These are phyloP conservation scores for Cynocephalus volans DNA, from an alignment of 2,113 vertebrate species.

Conservation along the genomic window DNA sequence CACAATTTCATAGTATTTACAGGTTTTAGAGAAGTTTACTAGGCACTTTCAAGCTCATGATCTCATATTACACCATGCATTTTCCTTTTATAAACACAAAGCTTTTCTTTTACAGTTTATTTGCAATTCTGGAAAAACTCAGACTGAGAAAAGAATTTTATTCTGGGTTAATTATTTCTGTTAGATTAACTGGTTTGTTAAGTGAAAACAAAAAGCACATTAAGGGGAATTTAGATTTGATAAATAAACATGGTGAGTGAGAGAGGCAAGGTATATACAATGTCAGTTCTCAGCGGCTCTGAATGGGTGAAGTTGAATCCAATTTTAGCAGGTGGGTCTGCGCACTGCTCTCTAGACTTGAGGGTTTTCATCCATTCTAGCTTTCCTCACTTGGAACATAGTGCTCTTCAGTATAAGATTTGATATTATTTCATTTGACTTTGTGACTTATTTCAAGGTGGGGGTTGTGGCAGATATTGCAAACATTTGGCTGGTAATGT, in stretches of 20 bases:
- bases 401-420: not conserved
- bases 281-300: not conserved
- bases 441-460: not conserved
- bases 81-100: conserved; percentile 34
- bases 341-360: not conserved
- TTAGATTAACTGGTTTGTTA: conserved; percentile 1
- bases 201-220: not conserved
- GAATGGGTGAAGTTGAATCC: not conserved
- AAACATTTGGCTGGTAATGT: not conserved
- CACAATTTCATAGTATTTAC: not conserved
- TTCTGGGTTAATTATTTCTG: conserved; percentile 7
- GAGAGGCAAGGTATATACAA: not conserved
- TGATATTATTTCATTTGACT: not conserved
- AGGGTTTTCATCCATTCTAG: not conserved
- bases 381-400: not conserved
- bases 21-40: not conserved
- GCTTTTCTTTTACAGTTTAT: conserved; percentile 26
- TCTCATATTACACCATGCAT: not conserved
- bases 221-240: not conserved
- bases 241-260: not conserved
- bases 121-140: not conserved
- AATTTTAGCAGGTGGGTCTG: not conserved
- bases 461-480: not conserved
- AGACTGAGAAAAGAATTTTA: conserved; percentile 26
- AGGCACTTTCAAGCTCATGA: not conserved